A percentile compares a stretch with the other conserved stretches of the same genome.
phyloP scores from a whole-genome alignment of 2,888 invertebrate genomes.

The Zootermopsis nevadensis region DNA sequence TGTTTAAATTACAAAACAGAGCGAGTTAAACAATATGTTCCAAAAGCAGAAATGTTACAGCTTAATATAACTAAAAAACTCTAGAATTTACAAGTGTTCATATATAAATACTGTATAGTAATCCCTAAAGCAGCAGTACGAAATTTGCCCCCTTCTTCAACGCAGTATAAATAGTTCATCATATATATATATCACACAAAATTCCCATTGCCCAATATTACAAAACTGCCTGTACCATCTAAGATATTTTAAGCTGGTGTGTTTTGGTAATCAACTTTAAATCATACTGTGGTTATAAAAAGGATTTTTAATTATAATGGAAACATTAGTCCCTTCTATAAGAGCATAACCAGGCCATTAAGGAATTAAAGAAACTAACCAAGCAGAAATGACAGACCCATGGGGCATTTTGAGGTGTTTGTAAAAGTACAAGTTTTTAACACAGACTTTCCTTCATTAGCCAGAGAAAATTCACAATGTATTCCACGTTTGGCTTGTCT shows the following conservation, averaged over 20 bases:
- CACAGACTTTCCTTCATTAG: too few relatives aligned
- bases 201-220: conserved; percentile 29
- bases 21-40: conserved; percentile 18
- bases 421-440: too few relatives aligned
- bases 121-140: conserved; percentile 6
- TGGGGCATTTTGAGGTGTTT: too few relatives aligned
- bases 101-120: conserved; percentile 40
- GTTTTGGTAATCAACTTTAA: background rate
- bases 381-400: too few relatives aligned
- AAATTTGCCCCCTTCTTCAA: conserved; percentile 4
- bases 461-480: too few relatives aligned
- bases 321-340: too few relatives aligned
- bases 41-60: conserved; percentile 17
- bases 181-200: conserved; percentile 16
- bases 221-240: background rate
- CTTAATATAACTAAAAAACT: background rate
- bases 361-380: too few relatives aligned
- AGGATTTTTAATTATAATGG: too few relatives aligned
- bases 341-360: too few relatives aligned
- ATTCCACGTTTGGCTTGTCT: too few relatives aligned
- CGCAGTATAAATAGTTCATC: conserved; percentile 11
- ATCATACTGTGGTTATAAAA: background rate
- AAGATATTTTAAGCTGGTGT: background rate
- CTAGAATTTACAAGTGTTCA: conserved; percentile 3
- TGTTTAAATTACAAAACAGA: conserved; percentile 3